phyloP scores from a whole-genome alignment of 2,888 invertebrate genomes.

The Aquatica leii region DNA sequence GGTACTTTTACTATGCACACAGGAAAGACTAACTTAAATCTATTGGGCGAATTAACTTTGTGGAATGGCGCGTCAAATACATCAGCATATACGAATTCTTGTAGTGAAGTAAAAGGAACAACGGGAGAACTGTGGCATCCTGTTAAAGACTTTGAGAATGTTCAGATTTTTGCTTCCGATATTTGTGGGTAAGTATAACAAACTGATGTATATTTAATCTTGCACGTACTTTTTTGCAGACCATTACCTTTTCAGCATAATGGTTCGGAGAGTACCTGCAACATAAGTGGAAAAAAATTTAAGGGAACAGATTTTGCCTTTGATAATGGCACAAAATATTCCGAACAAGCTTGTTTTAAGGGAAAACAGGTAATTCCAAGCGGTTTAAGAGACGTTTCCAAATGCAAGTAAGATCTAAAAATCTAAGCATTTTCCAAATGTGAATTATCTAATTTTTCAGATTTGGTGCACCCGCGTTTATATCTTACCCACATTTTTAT shows the following conservation, averaged over 20 bases:
- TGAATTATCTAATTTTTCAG: neutral
- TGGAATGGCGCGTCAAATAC: constrained; percentile 74
- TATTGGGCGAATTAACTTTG: constrained; percentile 72
- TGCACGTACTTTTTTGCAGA: constrained; percentile 52
- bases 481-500: constrained; percentile 83
- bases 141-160: constrained; percentile 63
- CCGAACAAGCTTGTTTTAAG: constrained; percentile 71
- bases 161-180: constrained; percentile 78
- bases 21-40: constrained; percentile 70
- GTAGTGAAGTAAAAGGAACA: constrained; percentile 76
- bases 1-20: constrained; percentile 81
- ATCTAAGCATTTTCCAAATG: too few species aligned
- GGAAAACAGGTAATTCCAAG: constrained; percentile 57
- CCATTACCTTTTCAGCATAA: constrained; percentile 56
- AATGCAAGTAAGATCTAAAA: constrained; percentile 62
- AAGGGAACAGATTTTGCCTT: constrained; percentile 70
- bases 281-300: constrained; percentile 65
- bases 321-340: constrained; percentile 72
- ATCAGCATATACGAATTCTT: constrained; percentile 66
- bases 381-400: constrained; percentile 77
- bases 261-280: constrained; percentile 58
- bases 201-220: too few species aligned
- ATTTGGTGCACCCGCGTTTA: constrained; percentile 79
- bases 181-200: constrained; percentile 71
- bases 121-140: constrained; percentile 86